Base-by-base conservation (phyloP, 2,888 invertebrate species). In the Volucella zonaria region DNA sequence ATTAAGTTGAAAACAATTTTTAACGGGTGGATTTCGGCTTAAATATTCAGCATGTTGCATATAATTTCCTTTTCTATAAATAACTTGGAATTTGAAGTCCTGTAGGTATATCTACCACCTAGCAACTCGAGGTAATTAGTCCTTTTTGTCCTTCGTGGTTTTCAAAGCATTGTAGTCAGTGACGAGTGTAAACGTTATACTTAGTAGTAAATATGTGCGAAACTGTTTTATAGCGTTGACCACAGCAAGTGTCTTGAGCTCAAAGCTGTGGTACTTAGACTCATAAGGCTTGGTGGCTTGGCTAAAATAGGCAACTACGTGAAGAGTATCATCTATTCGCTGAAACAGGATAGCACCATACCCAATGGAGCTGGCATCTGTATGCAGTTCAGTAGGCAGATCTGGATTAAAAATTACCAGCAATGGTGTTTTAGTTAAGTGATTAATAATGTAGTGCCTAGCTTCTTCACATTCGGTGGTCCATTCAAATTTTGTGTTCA, bases 141-240 rank as follows among this genome's bases (percentile, higher is more conserved):
- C 43, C 12, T 45, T 62, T 42, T 45, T 73, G 3, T 59, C 61
- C 12, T 73, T 73, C 11, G 52, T 76, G 42, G 61, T 40, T n/a
- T 76, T 61, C 4, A 73, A 14, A 3, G 73, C 61, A 14, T 61
- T 76, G 11, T 70, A 75, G 3, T 81, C 82, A 15, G 73, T 77
- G 12, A 73, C 62, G 1, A 82, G 2, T 8, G 51, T 14, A 8
- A 81, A 81, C 0, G 9, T 23, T 8, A 67, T 54, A 15, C 61
- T 68, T 15, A 56, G n/a, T n/a, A n/a, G 45, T 9, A 71, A 52
- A 23, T 82, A 82, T 6, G 58, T 43, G 6, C 52, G 58, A 56
- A 70, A 64, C 12, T 54, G 47, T n/a, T 40, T 56, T 2, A 71
- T 9, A 0, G 70, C 47, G 15, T 58, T 70, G 15, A 70, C 59